Base-by-base conservation (phyloP, 2,797 vertebrate species). In the Falco novaeseelandiae region DNA sequence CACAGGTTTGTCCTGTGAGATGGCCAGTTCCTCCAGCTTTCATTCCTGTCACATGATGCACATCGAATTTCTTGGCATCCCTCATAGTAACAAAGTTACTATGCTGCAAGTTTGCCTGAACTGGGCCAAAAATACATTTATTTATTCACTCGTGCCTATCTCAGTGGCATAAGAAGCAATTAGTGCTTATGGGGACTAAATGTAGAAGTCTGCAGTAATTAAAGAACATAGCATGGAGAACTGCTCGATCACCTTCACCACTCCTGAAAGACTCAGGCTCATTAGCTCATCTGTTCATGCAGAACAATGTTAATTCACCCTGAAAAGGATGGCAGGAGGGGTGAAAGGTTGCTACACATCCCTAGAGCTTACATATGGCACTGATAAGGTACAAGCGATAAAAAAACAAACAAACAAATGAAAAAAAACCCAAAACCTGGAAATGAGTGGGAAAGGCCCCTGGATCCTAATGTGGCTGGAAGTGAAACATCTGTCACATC, bases 271-370 rank as follows among this genome's bases (percentile, higher is more conserved):
- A 82, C 62, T 93, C 63, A 46, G 91, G 66, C 95, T 96, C 87
- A 94, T 96, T 95, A 96, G 66, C 83, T 95, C 90, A 91, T 87
- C 80, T 95, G 51, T n/a, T 86, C 88, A 46, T 62, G 86, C 88
- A 94, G 69, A 90, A 91, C 54, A 84, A 48, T 40, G 90, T 86
- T 92, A 88, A 86, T 70, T 95, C 90, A 93, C 72, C 70, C 88
- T 59, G 57, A 84, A 94, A 88, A 73, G 44, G 55, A 83, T 30
- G 36, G 55, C 44, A 36, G 66, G 70, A 77, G 49, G 93, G 93
- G 85, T 96, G 83, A 95, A 95, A 95, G 73, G 85, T 70, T 88
- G 42, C 14, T 90, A 55, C 29, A 27, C 2, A 2, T 87, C 77
- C 80, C 83, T 52, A 88, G 66, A 83, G 93, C 27, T 91, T 93